A percentile compares a stretch with the other conserved stretches of the same genome.
phyloP scores from a whole-genome alignment of 1,140 invertebrate genomes.

The Heliconius himera region DNA sequence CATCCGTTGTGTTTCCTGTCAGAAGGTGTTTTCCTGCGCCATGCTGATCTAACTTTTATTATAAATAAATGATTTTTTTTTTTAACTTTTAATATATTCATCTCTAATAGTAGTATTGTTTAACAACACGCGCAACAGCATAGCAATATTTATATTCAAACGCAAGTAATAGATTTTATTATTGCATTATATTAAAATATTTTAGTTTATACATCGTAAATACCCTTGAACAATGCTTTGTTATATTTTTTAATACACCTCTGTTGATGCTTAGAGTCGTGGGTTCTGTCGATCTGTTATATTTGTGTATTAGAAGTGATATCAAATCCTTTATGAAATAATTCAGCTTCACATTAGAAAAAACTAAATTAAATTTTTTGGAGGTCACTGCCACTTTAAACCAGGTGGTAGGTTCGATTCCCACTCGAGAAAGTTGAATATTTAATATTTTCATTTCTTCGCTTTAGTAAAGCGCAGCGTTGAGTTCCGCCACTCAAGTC shows the following conservation, averaged over 20 bases:
- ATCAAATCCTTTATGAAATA: too few species aligned
- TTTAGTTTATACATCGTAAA: background rate
- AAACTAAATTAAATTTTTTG: too few species aligned
- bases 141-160: background rate
- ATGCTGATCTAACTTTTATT: too few species aligned
- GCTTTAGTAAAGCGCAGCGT: too few species aligned
- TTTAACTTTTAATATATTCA: background rate
- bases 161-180: background rate
- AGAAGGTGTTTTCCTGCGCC: too few species aligned
- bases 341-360: too few species aligned
- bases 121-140: background rate
- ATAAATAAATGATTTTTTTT: background rate
- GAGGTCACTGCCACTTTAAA: too few species aligned
- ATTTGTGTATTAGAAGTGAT: background rate
- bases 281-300: background rate
- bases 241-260: background rate
- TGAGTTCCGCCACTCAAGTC: too few species aligned
- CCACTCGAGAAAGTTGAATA: too few species aligned
- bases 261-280: background rate
- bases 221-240: background rate
- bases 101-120: background rate
- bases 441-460: too few species aligned
- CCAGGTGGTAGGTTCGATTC: too few species aligned
- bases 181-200: background rate
- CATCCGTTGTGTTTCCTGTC: too few species aligned